A percentile compares a stretch with the other conserved stretches of the same genome.
These are phyloP conservation scores for Agonum fuliginosum DNA, from an alignment of 2,888 invertebrate species.

Conservation along the genomic window DNA sequence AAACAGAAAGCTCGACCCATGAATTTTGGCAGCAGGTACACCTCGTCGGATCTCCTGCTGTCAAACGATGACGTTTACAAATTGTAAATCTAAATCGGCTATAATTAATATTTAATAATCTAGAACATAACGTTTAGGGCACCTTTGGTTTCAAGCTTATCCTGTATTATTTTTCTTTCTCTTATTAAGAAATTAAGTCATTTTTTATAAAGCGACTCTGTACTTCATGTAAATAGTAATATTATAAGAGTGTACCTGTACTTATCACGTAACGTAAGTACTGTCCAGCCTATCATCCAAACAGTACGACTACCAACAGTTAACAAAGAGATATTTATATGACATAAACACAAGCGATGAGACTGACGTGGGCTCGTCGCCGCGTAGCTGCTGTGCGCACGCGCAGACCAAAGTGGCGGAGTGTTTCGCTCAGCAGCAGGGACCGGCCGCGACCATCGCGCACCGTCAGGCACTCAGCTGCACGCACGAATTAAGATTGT, in stretches of 20 bases:
- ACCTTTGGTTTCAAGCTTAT: conserved; percentile 92
- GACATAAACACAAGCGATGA: conserved; percentile 60
- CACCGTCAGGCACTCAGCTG: conserved; percentile 83
- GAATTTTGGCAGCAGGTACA: conserved; percentile 34
- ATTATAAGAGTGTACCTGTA: conserved; percentile 67
- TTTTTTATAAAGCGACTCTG: conserved; percentile 60
- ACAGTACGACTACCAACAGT: conserved; percentile 70
- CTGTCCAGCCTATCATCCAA: conserved; percentile 68
- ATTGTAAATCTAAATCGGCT: conserved; percentile 60
- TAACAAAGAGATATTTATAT: conserved; percentile 68
- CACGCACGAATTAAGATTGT: conserved; percentile 88
- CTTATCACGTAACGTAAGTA: conserved; percentile 70
- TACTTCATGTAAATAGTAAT: conserved; percentile 60
- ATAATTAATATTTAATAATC: conserved; percentile 65
- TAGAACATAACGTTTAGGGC: conserved; percentile 83
- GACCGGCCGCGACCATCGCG: conserved; percentile 73
- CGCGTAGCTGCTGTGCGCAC: conserved; percentile 26
- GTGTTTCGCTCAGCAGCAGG: conserved; percentile 65
- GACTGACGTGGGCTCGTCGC: conserved; percentile 57
- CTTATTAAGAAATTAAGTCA: conserved; percentile 59
- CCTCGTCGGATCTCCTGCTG: neutral
- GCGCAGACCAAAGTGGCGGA: conserved; percentile 43
- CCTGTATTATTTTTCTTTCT: conserved; percentile 65
- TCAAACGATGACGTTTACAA: conserved; percentile 59
- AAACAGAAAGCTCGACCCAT: conserved; percentile 61